A percentile compares a stretch with the other conserved stretches of the same genome.
Evolutionary conservation across 2,113 vertebrate genomes (phyloP).

Genomic region (Passer montanus): DNA sequence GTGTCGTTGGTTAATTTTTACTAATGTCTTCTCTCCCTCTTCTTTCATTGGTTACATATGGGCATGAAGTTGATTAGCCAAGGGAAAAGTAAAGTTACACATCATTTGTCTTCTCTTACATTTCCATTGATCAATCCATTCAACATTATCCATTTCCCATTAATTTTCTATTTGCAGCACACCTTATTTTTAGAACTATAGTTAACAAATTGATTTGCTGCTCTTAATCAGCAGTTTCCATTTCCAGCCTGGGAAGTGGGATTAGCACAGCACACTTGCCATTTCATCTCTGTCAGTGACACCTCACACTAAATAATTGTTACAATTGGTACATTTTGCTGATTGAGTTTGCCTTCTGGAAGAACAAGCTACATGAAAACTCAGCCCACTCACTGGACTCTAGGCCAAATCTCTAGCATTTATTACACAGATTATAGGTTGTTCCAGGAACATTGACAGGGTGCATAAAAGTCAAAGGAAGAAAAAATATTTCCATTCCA

Average conservation of each 20-base stretch:
- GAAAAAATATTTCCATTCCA: background rate
- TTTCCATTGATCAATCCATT: conserved; percentile 30
- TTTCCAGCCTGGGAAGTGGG: background rate
- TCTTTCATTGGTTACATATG: background rate
- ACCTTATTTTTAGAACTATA: conserved; percentile 40
- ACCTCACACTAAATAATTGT: background rate
- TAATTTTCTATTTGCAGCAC: conserved; percentile 39
- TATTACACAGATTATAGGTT: background rate
- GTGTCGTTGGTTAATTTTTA: background rate
- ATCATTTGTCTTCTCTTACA: conserved; percentile 20
- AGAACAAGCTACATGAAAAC: background rate
- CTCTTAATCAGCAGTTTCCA: conserved; percentile 51
- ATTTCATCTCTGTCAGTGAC: conserved; percentile 9
- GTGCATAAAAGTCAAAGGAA: background rate
- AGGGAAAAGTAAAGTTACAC: conserved; percentile 44
- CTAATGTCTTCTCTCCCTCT: background rate
- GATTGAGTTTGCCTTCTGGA: conserved; percentile 8
- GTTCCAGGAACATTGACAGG: background rate
- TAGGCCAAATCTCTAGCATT: background rate
- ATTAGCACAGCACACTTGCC: conserved; percentile 24
- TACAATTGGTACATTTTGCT: background rate
- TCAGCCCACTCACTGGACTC: background rate
- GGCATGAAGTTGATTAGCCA: background rate
- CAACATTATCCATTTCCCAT: conserved; percentile 12
- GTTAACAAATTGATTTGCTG: conserved; percentile 39